A percentile compares a stretch with the other conserved stretches of the same genome.
These are phyloP conservation scores for Itoplectis maculator DNA, from an alignment of 2,888 invertebrate genomes.

Conservation along the genomic window DNA sequence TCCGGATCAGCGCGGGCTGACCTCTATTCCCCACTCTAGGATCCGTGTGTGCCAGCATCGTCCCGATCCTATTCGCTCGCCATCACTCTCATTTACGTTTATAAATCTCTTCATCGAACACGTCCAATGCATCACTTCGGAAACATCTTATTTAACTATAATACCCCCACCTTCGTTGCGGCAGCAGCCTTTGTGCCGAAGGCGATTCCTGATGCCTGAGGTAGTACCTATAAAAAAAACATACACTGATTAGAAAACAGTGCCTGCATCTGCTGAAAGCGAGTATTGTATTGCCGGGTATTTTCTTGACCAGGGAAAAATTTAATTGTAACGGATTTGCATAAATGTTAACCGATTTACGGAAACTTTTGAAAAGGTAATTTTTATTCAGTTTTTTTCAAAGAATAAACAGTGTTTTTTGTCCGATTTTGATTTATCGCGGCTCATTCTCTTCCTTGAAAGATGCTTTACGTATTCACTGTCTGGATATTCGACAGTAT, in stretches of 20 bases:
- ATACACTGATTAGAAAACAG: neutral
- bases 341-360: no score
- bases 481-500: no score
- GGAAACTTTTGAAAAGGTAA: no score
- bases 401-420: no score
- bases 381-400: no score
- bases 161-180: neutral
- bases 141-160: slow-evolving; percentile 42
- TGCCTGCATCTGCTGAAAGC: neutral
- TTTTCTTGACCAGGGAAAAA: no score
- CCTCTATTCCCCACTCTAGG: slow-evolving; percentile 47
- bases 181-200: neutral
- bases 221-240: neutral
- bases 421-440: no score
- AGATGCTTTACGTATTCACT: no score
- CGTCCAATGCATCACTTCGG: slow-evolving; percentile 58
- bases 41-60: slow-evolving; percentile 46
- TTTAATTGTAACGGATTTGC: no score
- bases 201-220: slow-evolving; percentile 7
- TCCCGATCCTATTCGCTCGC: slow-evolving; percentile 14
- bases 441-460: no score
- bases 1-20: slow-evolving; percentile 53
- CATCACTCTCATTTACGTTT: slow-evolving; percentile 63
- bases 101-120: slow-evolving; percentile 61
- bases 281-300: no score